Base-by-base conservation (phyloP, 2,888 invertebrate species). In the Pammene aurita region DNA sequence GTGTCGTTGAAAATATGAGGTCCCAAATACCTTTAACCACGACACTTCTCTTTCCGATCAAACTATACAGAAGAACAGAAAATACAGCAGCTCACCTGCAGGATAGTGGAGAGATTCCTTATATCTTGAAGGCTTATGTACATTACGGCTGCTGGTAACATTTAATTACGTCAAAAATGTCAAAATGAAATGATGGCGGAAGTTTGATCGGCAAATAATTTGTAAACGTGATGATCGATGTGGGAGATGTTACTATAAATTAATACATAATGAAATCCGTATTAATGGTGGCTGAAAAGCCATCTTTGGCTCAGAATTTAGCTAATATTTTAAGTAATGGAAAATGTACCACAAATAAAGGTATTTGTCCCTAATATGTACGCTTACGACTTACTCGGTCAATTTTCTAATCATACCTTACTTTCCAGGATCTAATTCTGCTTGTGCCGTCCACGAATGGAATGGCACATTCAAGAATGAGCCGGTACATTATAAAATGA, bases 281-380 rank as follows among this genome's bases (percentile, higher is more conserved):
- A 66, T 94, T 99, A 75, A 99, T 99, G 99, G 98, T 99, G 81
- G 99, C 99, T 77, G 99, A 99, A 88, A 99, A 99, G 95, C 99
- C 99, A 42, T 99, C 99, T 71, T 88, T 99, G 86, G 99, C 99
- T 16, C 96, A 97, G 82, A 97, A 98, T 56, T 93, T 99, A 42
- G 98, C 99, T 1, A 96, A 95, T 80, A 98, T 99, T 81, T 93
- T 99, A 70, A 98, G 98, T 75, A 96, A 97, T 89, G 96, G 97
- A 68, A 95, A 96, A 83, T 94, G 95, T 81, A 93, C 90, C 34
- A 94, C 95, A 0, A 93, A 96, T 81, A 98, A 97, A 95, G 96
- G 96, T 96, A 91, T 84, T 7, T 41, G n/a, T 18, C 0, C 16
- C 10, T 14, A 16, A 10, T 38, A 7, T 13, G 7, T 50, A 38